These are phyloP conservation scores for Hylaeus anthracinus DNA, from an alignment of 1,140 invertebrate species.

Conservation along the genomic window DNA sequence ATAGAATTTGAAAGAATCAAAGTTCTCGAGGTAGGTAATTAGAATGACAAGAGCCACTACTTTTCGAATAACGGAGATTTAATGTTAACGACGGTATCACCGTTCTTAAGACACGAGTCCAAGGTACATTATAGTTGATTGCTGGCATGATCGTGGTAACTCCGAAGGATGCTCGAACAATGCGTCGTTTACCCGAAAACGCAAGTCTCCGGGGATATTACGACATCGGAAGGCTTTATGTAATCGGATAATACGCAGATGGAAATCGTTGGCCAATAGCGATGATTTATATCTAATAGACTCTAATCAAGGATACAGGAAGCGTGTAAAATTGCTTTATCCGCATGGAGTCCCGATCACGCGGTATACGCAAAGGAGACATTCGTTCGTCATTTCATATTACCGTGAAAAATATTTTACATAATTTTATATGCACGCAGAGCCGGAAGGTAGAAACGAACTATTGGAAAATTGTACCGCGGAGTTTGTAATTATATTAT, in stretches of 20 bases:
- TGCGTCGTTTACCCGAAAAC: slow-evolving; percentile 34
- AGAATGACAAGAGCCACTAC: too few species aligned
- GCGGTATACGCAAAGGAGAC: not conserved
- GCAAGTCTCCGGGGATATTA: slow-evolving; percentile 12
- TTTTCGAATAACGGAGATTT: slow-evolving; percentile 14
- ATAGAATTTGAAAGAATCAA: too few species aligned
- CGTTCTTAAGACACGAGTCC: not conserved
- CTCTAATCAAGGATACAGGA: slow-evolving; percentile 1
- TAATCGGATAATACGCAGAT: slow-evolving; percentile 12
- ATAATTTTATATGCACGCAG: not conserved
- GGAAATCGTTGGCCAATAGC: slow-evolving; percentile 10
- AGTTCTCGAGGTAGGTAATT: too few species aligned
- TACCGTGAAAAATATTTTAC: not conserved
- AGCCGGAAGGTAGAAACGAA: not conserved
- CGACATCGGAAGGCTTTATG: slow-evolving; percentile 14
- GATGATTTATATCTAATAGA: slow-evolving; percentile 9
- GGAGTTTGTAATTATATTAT: not conserved
- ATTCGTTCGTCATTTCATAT: not conserved
- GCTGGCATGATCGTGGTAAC: not conserved
- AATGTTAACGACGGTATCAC: slow-evolving; percentile 17
- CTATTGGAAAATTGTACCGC: not conserved
- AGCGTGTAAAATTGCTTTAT: slow-evolving; percentile 6
- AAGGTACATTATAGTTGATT: slow-evolving; percentile 1
- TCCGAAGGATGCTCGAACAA: slow-evolving; percentile 21
- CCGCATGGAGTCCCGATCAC: not conserved